Percentiles rank a stretch among this genome's conserved stretches.
phyloP scores from a whole-genome alignment of 2,113 vertebrate genomes.

The Tenebrosternarchus preto region DNA sequence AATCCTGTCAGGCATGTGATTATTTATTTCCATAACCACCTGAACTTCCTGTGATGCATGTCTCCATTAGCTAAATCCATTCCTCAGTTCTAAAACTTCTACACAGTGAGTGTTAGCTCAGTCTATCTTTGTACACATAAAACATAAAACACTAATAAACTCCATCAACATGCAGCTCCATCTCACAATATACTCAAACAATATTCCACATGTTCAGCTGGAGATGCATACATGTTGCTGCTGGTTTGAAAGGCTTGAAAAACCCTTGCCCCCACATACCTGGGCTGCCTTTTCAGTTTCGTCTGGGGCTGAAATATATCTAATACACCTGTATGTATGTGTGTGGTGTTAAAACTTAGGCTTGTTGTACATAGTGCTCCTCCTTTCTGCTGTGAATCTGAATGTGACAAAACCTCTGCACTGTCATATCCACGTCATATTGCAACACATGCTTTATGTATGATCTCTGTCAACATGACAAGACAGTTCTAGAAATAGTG shows the following conservation, averaged over 20 bases:
- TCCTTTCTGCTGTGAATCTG: background rate
- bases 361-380: background rate
- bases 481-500: slow-evolving; percentile 10
- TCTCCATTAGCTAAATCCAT: no score
- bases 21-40: background rate
- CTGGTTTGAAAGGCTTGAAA: background rate
- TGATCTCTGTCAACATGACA: background rate
- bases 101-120: no score
- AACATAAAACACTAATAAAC: background rate
- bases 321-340: background rate
- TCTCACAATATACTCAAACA: background rate
- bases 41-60: background rate
- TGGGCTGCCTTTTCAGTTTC: background rate
- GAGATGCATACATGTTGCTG: background rate
- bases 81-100: no score
- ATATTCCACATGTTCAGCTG: background rate
- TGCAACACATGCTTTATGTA: background rate
- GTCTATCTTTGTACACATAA: background rate
- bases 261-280: background rate
- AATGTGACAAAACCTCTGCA: background rate
- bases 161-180: background rate
- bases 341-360: background rate
- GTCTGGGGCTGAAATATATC: background rate
- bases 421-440: background rate
- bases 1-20: background rate